Evolutionary conservation across 1,140 invertebrate genomes (phyloP), one percentile per base, ranked within the genome.

Genomic region (Hormaphis cornu): DNA sequence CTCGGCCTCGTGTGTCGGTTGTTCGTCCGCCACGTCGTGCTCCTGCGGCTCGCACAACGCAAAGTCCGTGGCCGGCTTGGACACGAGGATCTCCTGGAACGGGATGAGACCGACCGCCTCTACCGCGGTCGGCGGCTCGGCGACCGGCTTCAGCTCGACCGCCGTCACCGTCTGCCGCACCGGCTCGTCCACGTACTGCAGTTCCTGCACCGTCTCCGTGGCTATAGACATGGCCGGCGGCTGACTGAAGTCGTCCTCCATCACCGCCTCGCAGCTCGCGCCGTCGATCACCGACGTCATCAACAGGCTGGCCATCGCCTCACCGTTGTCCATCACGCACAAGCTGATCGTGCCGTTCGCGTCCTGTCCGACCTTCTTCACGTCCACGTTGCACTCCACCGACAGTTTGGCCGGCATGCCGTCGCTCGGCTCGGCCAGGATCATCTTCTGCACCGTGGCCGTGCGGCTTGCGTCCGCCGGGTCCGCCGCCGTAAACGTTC

Each of bases 251-350:
- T 71, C 70, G 26, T 71, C 70, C 24, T 71, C 48, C 28, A 35
- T 33, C 28, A 66, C 70, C 44, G 56, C 30, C 26, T 71, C 70
- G 37, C 42, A 71, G 7, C 70, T 61, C 22, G 24, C 59, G 12
- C 59, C 59, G 28, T 35, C 53, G 22, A 71, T 71, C 18, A 63
- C 48, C 16, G 70, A 50, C 54, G 54, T 59, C 42, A 61, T 71
- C 20, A 63, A 14, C 16, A 71, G 26, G 33, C 70, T 71, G 46
- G 56, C 40, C 30, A 71, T 71, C 22, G 66, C 50, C 35, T 71
- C 70, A 14, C 70, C 70, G 28, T 71, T 71, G 46, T 71, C 70
- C 35, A 71, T 46, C 22, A 71, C 70, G 26, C 70, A 71, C 37
- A 71, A 28, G 33, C 70, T 59, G 26, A 71, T 53, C 35, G 40